A percentile compares a stretch with the other conserved stretches of the same genome.
phyloP scores from a whole-genome alignment of 1,140 invertebrate species.

The Pemphigus obesinymphae region DNA sequence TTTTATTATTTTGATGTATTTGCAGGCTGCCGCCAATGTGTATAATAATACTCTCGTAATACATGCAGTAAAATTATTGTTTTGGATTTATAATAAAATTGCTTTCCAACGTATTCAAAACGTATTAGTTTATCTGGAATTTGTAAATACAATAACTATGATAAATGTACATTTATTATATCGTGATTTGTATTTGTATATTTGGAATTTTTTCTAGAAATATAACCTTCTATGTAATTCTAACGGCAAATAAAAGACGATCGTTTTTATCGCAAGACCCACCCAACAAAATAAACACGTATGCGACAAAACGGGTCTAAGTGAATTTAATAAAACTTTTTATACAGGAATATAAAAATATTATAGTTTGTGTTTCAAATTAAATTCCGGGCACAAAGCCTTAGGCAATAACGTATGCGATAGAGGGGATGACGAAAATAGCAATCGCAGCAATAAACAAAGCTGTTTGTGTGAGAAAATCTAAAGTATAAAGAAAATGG shows the following conservation, averaged over 20 bases:
- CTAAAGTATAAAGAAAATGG: background rate
- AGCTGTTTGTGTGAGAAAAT: background rate
- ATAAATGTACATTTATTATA: background rate
- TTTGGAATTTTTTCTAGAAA: no score
- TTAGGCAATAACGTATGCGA: background rate
- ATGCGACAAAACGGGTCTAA: background rate
- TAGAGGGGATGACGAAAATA: background rate
- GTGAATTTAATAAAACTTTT: slow-evolving; percentile 32
- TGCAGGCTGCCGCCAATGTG: no score
- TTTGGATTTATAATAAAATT: no score
- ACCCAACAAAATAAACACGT: background rate
- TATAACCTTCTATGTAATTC: background rate
- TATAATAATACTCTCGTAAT: no score
- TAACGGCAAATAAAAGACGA: background rate
- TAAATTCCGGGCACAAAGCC: background rate
- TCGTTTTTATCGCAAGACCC: background rate
- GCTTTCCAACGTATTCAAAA: no score
- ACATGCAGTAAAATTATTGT: no score
- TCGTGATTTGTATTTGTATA: background rate
- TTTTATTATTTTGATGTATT: no score
- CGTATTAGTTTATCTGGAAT: no score
- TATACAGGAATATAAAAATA: background rate
- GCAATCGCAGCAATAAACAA: background rate
- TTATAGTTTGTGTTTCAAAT: slow-evolving; percentile 29
- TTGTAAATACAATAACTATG: background rate